phyloP scores from a whole-genome alignment of 2,113 vertebrate species.

The Pyxicephalus adspersus region DNA sequence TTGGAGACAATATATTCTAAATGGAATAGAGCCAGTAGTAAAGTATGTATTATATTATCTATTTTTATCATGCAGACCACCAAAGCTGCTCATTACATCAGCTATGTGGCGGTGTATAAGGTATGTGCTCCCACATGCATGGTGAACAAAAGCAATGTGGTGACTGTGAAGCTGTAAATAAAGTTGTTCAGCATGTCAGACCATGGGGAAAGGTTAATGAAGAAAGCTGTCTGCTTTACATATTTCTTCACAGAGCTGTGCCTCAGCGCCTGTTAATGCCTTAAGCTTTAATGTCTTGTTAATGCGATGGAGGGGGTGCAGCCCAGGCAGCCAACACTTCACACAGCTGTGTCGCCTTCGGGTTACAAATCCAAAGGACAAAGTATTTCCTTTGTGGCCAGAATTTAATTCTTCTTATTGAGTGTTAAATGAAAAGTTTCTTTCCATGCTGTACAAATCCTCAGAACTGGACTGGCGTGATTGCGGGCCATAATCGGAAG shows the following conservation, averaged over 20 bases:
- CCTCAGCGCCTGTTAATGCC: constrained; percentile 13
- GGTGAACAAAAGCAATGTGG: too few species aligned
- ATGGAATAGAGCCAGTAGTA: too few species aligned
- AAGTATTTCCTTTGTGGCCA: constrained; percentile 33
- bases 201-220: constrained; percentile 8
- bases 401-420: constrained; percentile 37
- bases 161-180: constrained; percentile 2
- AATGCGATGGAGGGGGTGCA: constrained; percentile 17
- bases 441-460: constrained; percentile 2
- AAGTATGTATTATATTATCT: too few species aligned
- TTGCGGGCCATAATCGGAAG: neutral
- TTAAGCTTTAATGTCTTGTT: constrained; percentile 30
- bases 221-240: neutral
- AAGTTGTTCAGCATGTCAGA: neutral
- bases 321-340: constrained; percentile 20
- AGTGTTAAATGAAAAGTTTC: constrained; percentile 29
- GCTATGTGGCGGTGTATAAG: too few species aligned
- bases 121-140: too few species aligned
- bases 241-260: constrained; percentile 28
- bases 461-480: constrained; percentile 19
- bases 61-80: too few species aligned
- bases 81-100: too few species aligned
- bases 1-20: too few species aligned
- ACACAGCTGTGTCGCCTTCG: constrained; percentile 35
- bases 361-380: constrained; percentile 34